Conservation (phyloP, 2,113 vertebrate species). For the Myanophis thanlyinensis region DNA sequence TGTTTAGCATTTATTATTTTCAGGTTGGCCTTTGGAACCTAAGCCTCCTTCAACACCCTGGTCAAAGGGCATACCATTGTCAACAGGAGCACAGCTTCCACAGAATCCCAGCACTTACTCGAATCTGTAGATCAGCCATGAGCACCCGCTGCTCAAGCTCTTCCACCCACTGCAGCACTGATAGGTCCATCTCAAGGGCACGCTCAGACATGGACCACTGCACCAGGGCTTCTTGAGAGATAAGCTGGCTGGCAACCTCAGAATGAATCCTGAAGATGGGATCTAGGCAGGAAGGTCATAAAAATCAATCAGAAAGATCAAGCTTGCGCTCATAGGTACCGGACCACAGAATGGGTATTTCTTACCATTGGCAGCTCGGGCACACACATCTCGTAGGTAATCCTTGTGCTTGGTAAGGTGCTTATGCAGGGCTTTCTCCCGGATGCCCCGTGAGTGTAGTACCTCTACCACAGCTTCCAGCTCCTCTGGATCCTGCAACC, state of each 20-base stretch:
- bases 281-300: conserved; percentile 66
- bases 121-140: conserved; percentile 86
- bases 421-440: conserved; percentile 91
- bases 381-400: conserved; percentile 85
- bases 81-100: background rate
- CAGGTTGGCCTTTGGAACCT: background rate
- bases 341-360: fast-evolving
- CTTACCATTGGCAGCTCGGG: conserved; percentile 77
- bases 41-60: background rate
- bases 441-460: conserved; percentile 86
- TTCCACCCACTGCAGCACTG: conserved; percentile 89
- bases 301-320: background rate
- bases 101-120: conserved; percentile 67
- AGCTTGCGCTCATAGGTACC: fast-evolving
- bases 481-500: conserved; percentile 84
- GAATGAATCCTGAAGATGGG: conserved; percentile 77
- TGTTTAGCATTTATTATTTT: background rate
- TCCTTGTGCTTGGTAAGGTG: conserved; percentile 93
- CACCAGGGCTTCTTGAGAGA: conserved; percentile 73
- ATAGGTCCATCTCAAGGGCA: conserved; percentile 81
- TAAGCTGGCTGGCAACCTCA: conserved; percentile 47
- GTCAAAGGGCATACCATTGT: background rate
- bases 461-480: conserved; percentile 79
- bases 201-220: conserved; percentile 82
- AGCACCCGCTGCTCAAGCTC: conserved; percentile 89